Evolutionary conservation across 2,888 invertebrate genomes (phyloP).

Genomic region (Ormyrus nitidulus): DNA sequence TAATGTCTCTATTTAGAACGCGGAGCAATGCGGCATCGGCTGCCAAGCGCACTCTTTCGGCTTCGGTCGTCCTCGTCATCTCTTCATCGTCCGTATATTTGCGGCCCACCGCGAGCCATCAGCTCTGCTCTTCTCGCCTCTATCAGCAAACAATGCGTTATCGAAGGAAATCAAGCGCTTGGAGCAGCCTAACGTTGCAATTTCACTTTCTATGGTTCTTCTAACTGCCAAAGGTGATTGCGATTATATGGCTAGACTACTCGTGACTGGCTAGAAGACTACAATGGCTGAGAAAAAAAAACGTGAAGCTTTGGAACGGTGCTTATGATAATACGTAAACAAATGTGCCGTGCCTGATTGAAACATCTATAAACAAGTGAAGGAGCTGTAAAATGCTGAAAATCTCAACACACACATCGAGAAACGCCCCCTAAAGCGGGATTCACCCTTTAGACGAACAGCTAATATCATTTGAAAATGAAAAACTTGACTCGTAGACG

Average conservation of each 20-base stretch:
- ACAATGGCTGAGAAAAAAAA: background rate
- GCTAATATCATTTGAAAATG: background rate
- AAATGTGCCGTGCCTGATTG: slow-evolving; percentile 11
- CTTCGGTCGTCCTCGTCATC: slow-evolving; percentile 9
- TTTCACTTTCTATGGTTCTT: background rate
- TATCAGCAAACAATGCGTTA: no score
- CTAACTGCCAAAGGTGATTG: background rate
- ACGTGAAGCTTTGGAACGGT: background rate
- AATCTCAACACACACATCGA: slow-evolving; percentile 58
- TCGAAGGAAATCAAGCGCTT: background rate
- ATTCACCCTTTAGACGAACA: slow-evolving; percentile 36
- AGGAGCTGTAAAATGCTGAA: slow-evolving; percentile 19
- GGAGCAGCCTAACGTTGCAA: background rate
- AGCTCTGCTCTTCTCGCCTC: no score
- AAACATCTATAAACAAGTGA: slow-evolving; percentile 11
- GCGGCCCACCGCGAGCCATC: no score
- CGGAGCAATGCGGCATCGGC: slow-evolving; percentile 36
- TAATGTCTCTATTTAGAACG: slow-evolving; percentile 56
- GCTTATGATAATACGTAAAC: background rate
- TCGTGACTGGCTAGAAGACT: background rate
- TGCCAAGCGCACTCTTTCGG: slow-evolving; percentile 48
- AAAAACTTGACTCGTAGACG: background rate
- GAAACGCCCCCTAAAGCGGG: slow-evolving; percentile 44
- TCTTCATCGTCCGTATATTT: background rate
- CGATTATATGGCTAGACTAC: background rate